Evolutionary conservation across 2,113 vertebrate genomes (phyloP), one percentile per base, ranked within the genome.

Genomic region (Clarias magur): DNA sequence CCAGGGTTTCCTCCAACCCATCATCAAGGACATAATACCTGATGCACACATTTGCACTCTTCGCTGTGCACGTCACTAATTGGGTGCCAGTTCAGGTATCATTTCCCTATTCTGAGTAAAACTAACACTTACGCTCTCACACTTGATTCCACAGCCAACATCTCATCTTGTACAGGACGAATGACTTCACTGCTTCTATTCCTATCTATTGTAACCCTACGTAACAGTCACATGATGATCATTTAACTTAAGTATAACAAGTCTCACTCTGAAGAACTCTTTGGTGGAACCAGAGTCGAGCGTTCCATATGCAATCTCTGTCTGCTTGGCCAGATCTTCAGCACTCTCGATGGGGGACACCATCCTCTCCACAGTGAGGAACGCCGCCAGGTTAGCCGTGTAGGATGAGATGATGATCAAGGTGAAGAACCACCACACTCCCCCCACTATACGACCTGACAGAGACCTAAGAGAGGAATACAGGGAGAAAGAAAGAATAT

Each of bases 401-500:
- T 99, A 99, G 94, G 98, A 99, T 87, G 98, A 99, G 95, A 99
- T 99, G 93, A 99, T 99, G 94, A 99, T 99, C 94, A 99, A 96
- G 86, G 98, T 99, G 95, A 99, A 99, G 95, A 99, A 99, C 98
- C 98, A 99, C 98, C 98, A 99, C 92, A 99, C 98, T 67, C 98
- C 98, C 94, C 98, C 98, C 0, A 99, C 98, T 88, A 99, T 99
- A 90, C 98, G 96, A 85, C 98, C 98, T 11, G 98, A 99, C 91
- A 99, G 96, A 93, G 98, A 99, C 95, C 98, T 99, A 92, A 80
- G 73, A 89, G 84, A 72, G 83, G 42, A 15, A 86, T 30, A 80
- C 56, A 85, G 17, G 3, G 59, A 91, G 54, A 57, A 82, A 70
- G 76, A 80, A n/a, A 88, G 56, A 62, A 30, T 72, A 48, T 63